Percentiles rank a stretch among this genome's conserved stretches.
Evolutionary conservation across 2,888 invertebrate species (phyloP).

Genomic region (Chironomus riparius): DNA sequence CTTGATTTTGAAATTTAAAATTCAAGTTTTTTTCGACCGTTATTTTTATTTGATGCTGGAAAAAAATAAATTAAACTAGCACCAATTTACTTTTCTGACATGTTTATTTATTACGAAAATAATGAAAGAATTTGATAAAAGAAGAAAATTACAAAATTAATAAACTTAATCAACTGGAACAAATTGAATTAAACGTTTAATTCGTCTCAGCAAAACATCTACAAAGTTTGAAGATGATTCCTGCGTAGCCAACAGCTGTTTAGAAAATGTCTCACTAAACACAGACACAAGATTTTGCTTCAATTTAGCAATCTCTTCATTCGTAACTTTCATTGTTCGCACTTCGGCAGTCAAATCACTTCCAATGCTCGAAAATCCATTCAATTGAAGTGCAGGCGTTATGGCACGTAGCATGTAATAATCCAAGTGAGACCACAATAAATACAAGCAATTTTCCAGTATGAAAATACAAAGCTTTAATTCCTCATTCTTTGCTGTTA

Average conservation of each 20-base stretch:
- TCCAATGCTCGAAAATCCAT: constrained; percentile 29
- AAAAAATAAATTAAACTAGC: not conserved
- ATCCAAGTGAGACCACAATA: constrained; percentile 69
- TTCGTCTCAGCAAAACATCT: constrained; percentile 65
- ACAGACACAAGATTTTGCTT: constrained; percentile 62
- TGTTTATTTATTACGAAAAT: not conserved
- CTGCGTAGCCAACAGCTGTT: constrained; percentile 60
- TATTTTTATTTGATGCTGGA: not conserved
- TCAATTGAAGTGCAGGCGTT: constrained; percentile 38
- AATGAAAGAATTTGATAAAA: not conserved
- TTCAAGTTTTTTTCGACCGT: not conserved
- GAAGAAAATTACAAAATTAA: not conserved
- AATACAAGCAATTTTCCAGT: constrained; percentile 60
- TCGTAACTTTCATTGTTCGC: constrained; percentile 43
- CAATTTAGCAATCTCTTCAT: constrained; percentile 55
- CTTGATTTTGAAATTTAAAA: not conserved
- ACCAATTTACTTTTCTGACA: not conserved
- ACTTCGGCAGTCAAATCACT: constrained; percentile 12
- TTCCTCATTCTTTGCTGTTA: constrained; percentile 50
- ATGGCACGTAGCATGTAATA: constrained; percentile 58
- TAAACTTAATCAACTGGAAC: constrained; percentile 44
- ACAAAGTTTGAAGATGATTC: constrained; percentile 57
- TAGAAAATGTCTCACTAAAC: constrained; percentile 70
- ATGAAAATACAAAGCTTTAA: constrained; percentile 55
- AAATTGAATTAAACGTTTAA: constrained; percentile 72